Percentiles rank a stretch among this genome's conserved stretches.
These are phyloP conservation scores for Listronotus oregonensis DNA, from an alignment of 1,140 invertebrate genomes.

Conservation along the genomic window DNA sequence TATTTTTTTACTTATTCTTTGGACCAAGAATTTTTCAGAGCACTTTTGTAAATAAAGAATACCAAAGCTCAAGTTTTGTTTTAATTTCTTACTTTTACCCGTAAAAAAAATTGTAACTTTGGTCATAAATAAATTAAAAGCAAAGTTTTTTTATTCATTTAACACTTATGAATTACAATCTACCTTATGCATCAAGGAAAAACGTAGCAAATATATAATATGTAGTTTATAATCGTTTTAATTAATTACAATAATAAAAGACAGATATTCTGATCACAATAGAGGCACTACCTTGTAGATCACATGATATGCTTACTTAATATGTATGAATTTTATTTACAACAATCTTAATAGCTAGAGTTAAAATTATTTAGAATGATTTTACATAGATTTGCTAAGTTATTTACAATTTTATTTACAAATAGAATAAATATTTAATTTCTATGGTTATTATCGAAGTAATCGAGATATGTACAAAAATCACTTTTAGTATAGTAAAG, in stretches of 20 bases:
- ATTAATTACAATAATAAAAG: conserved; percentile 14
- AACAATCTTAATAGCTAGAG: conserved; percentile 12
- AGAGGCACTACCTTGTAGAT: conserved; percentile 48
- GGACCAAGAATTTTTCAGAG: too few relatives aligned
- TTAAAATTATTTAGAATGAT: conserved; percentile 2
- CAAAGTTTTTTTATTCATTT: too few relatives aligned
- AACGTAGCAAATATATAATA: too few relatives aligned
- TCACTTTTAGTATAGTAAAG: too few relatives aligned
- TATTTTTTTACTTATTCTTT: too few relatives aligned
- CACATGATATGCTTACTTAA: conserved; percentile 46
- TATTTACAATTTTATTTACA: conserved; percentile 22
- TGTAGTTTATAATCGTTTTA: neutral
- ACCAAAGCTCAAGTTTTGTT: too few relatives aligned
- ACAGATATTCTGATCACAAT: conserved; percentile 41
- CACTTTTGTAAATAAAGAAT: too few relatives aligned
- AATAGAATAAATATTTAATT: conserved; percentile 12
- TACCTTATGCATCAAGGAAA: too few relatives aligned
- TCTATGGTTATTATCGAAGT: conserved; percentile 2
- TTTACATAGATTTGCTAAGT: neutral
- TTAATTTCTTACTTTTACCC: too few relatives aligned
- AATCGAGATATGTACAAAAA: conserved; percentile 8
- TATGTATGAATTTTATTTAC: conserved; percentile 23
- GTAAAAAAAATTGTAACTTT: too few relatives aligned
- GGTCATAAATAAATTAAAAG: too few relatives aligned
- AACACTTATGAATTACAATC: too few relatives aligned